Percentiles rank a stretch among this genome's conserved stretches.
Evolutionary conservation across 2,797 vertebrate genomes (phyloP).

Genomic region (Sebastes steindachneri): DNA sequence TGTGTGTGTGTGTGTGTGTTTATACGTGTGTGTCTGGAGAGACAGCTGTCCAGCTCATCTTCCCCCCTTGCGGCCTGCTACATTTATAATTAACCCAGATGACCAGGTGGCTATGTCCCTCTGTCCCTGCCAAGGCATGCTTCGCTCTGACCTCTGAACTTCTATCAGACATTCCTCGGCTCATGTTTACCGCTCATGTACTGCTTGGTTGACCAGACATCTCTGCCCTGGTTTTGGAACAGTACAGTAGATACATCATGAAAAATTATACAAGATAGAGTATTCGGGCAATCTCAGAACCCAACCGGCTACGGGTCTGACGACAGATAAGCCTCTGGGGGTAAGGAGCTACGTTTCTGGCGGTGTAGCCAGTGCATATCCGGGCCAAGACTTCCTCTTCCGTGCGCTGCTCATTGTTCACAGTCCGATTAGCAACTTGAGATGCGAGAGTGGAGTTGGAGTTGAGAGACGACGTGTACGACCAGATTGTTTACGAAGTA

Average conservation of each 20-base stretch:
- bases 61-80: conserved; percentile 75
- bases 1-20: conserved; percentile 64
- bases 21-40: conserved; percentile 67
- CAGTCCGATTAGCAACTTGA: background rate
- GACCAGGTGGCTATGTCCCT: conserved; percentile 83
- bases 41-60: conserved; percentile 88
- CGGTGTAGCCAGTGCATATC: background rate
- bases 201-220: conserved; percentile 64
- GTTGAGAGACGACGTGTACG: background rate
- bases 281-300: background rate
- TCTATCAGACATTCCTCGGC: conserved; percentile 75
- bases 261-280: conserved; percentile 29
- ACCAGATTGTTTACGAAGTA: no score
- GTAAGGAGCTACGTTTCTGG: background rate
- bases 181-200: conserved; percentile 73
- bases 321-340: background rate
- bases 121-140: conserved; percentile 82
- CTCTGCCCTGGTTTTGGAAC: conserved; percentile 75
- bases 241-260: conserved; percentile 54
- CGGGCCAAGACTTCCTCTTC: background rate
- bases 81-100: conserved; percentile 87
- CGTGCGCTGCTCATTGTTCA: background rate
- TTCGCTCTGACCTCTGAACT: conserved; percentile 77
- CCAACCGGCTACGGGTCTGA: no score
- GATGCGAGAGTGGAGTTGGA: background rate